These are phyloP conservation scores for Peromyscus polionotus DNA, from an alignment of 2,113 vertebrate genomes.

Conservation along the genomic window DNA sequence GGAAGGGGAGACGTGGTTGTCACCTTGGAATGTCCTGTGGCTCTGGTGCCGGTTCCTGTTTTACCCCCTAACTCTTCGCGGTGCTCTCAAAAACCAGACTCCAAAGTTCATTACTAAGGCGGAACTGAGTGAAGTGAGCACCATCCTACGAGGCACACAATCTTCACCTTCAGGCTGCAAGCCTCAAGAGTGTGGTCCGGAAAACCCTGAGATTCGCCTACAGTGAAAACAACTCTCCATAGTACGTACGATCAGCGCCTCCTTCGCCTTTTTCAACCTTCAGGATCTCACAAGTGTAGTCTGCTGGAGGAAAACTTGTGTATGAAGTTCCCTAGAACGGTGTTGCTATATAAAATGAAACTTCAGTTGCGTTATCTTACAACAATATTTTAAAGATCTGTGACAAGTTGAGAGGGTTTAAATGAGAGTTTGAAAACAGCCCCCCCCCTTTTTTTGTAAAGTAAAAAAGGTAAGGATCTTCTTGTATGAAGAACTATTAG, in stretches of 20 bases:
- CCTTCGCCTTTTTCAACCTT: background rate
- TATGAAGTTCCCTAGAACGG: background rate
- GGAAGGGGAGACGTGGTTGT: background rate
- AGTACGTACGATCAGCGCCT: too few relatives aligned
- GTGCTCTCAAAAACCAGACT: rapidly evolving
- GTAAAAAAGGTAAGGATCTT: slow-evolving; percentile 1
- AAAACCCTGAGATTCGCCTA: background rate
- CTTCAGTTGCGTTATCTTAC: background rate
- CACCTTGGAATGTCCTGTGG: too few relatives aligned
- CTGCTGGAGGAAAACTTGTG: background rate
- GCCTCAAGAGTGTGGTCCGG: background rate
- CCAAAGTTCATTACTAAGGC: background rate
- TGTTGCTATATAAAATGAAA: slow-evolving; percentile 9
- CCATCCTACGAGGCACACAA: background rate
- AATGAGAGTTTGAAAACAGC: slow-evolving; percentile 37
- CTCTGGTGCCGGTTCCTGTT: background rate
- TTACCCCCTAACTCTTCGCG: background rate
- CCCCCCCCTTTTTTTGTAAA: too few relatives aligned
- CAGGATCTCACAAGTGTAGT: background rate
- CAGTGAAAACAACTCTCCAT: background rate
- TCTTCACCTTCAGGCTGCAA: background rate
- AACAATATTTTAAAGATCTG: slow-evolving; percentile 1
- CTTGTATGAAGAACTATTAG: background rate
- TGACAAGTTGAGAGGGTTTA: background rate
- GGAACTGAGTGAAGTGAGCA: background rate